Evolutionary conservation across 1,140 invertebrate species (phyloP).

Genomic region (Neotoxoptera formosana): DNA sequence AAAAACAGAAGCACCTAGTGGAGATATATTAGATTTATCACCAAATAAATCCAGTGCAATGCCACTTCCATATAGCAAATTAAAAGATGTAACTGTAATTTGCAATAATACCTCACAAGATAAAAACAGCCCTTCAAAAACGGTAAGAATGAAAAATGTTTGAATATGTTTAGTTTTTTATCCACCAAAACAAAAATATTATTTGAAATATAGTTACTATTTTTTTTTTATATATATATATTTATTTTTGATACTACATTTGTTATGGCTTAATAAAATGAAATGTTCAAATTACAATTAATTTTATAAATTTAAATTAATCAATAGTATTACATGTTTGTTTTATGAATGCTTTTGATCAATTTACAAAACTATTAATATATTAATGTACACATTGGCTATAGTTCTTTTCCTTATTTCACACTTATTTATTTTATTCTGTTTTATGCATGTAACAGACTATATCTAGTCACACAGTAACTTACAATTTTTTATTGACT

Average conservation of each 20-base stretch:
- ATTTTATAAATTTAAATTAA: conserved; percentile 38
- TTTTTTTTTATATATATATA: conserved; percentile 20
- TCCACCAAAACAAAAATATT: background rate
- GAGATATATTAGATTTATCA: conserved; percentile 57
- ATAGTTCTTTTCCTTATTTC: conserved; percentile 49
- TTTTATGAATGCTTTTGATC: conserved; percentile 49
- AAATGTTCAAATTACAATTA: conserved; percentile 29
- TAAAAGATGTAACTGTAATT: conserved; percentile 47
- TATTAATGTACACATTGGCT: conserved; percentile 53
- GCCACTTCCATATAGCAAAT: conserved; percentile 11
- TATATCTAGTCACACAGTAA: conserved; percentile 11
- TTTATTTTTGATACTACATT: background rate
- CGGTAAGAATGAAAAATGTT: conserved; percentile 52
- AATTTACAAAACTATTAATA: conserved; percentile 33
- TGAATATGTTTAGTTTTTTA: conserved; percentile 31
- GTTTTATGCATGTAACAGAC: conserved; percentile 45
- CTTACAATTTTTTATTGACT: background rate
- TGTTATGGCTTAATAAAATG: background rate
- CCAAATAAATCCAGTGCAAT: conserved; percentile 40
- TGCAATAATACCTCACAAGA: conserved; percentile 25
- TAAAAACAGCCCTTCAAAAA: conserved; percentile 41
- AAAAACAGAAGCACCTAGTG: background rate
- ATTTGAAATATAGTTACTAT: conserved; percentile 12
- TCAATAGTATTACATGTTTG: conserved; percentile 22
- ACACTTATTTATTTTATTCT: conserved; percentile 49